These are phyloP conservation scores for Branchellion lobata DNA, from an alignment of 2,888 invertebrate genomes.

Conservation along the genomic window DNA sequence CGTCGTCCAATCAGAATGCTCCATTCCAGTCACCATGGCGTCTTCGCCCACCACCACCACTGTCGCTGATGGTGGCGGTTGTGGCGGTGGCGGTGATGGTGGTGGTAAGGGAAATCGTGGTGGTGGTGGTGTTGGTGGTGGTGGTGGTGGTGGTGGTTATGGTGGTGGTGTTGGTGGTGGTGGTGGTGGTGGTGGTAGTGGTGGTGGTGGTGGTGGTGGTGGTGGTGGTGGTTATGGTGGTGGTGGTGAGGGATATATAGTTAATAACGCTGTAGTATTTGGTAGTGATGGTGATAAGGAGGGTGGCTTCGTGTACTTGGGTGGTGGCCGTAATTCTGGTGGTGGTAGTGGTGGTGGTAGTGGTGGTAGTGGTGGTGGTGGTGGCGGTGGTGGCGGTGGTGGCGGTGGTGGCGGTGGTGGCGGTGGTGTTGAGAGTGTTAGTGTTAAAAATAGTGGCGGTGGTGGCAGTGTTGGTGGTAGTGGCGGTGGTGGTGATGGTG, in stretches of 20 bases:
- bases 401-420: neutral
- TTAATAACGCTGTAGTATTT: neutral
- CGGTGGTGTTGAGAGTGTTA: neutral
- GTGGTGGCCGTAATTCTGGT: too few relatives aligned
- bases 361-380: neutral
- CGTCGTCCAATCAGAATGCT: slow-evolving; percentile 20
- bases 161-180: neutral
- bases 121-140: neutral
- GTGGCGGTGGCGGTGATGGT: neutral
- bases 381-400: neutral
- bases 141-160: neutral
- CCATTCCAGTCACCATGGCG: neutral
- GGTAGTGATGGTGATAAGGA: neutral
- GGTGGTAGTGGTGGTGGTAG: too few relatives aligned
- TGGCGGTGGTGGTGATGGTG: too few relatives aligned
- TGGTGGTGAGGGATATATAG: too few relatives aligned
- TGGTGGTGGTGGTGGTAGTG: neutral
- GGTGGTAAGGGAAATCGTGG: neutral
- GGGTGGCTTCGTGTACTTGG: too few relatives aligned
- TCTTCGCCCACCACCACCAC: neutral
- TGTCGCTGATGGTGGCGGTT: neutral
- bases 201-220: neutral
- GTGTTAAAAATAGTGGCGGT: neutral
- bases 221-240: too few relatives aligned
- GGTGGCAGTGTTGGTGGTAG: neutral